A percentile compares a stretch with the other conserved stretches of the same genome.
phyloP scores from a whole-genome alignment of 92 coral and sea anemone genomes.

The Chrysogorgia sp. region DNA sequence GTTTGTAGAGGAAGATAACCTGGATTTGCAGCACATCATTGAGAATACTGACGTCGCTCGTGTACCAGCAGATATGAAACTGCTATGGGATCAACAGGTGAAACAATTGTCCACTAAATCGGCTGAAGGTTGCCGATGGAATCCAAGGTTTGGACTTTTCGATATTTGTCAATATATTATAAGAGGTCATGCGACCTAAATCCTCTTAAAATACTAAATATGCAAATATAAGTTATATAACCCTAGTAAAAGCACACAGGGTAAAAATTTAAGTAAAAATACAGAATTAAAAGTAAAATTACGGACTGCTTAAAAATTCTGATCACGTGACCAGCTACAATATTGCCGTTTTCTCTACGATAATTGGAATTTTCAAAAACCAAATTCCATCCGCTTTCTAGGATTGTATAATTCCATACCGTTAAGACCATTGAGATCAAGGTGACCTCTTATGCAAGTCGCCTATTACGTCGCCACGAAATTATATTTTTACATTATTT shows the following conservation, averaged over 20 bases:
- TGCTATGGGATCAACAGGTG: constrained; percentile 23
- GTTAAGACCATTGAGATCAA: no score
- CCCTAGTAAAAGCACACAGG: no score
- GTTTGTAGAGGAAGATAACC: constrained; percentile 24
- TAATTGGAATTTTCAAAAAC: no score
- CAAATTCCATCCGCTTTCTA: no score
- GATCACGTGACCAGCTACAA: no score
- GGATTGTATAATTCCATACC: no score
- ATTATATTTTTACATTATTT: neutral
- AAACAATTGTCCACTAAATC: constrained; percentile 25
- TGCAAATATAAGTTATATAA: no score
- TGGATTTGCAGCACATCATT: constrained; percentile 14
- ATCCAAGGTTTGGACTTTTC: constrained; percentile 17
- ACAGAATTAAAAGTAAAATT: no score
- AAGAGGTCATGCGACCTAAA: neutral
- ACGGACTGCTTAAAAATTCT: no score
- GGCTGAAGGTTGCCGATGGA: constrained; percentile 23
- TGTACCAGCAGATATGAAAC: constrained; percentile 18
- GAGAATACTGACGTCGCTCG: constrained; percentile 8
- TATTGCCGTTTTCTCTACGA: no score
- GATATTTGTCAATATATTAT: neutral
- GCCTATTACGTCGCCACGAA: neutral
- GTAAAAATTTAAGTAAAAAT: no score
- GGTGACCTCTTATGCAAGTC: no score
- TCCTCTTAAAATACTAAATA: neutral